A percentile compares a stretch with the other conserved stretches of the same genome.
These are phyloP conservation scores for Hermodice carunculata DNA, from an alignment of 2,888 invertebrate genomes.

Conservation along the genomic window DNA sequence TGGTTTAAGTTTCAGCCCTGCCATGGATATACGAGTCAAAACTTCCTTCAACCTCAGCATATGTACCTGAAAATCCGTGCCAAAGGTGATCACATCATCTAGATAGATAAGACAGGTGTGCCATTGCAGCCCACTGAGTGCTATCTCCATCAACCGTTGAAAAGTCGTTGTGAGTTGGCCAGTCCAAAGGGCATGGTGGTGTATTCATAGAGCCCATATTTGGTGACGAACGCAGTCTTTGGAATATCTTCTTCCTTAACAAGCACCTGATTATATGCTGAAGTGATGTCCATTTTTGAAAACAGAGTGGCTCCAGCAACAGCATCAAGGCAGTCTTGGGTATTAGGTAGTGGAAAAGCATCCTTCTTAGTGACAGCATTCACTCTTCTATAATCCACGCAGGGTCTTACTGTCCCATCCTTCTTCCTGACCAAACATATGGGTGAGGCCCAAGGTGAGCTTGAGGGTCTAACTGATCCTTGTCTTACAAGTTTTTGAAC, in stretches of 20 bases:
- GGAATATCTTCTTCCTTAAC: conserved; percentile 9
- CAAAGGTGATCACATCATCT: conserved; percentile 37
- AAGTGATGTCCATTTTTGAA: conserved; percentile 31
- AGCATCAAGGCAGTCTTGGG: conserved; percentile 21
- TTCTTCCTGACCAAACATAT: background rate
- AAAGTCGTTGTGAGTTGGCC: conserved; percentile 1
- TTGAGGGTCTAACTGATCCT: background rate
- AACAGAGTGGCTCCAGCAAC: conserved; percentile 32
- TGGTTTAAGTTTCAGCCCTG: conserved; percentile 22
- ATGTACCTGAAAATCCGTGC: conserved; percentile 27
- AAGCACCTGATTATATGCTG: conserved; percentile 10
- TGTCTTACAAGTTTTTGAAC: background rate
- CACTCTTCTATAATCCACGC: conserved; percentile 36
- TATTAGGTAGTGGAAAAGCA: conserved; percentile 31
- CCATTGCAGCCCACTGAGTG: conserved; percentile 1
- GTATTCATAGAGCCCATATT: conserved; percentile 5
- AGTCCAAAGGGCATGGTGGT: conserved; percentile 8
- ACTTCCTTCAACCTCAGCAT: conserved; percentile 22
- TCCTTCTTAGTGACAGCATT: conserved; percentile 29
- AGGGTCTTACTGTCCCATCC: conserved; percentile 30
- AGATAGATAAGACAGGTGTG: conserved; percentile 19
- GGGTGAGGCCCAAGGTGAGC: conserved; percentile 2
- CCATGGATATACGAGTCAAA: conserved; percentile 21
- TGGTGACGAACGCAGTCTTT: conserved; percentile 14
- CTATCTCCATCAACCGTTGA: conserved; percentile 4